Conservation (phyloP, 2,888 invertebrate genomes). For the Clusia tigrina region DNA sequence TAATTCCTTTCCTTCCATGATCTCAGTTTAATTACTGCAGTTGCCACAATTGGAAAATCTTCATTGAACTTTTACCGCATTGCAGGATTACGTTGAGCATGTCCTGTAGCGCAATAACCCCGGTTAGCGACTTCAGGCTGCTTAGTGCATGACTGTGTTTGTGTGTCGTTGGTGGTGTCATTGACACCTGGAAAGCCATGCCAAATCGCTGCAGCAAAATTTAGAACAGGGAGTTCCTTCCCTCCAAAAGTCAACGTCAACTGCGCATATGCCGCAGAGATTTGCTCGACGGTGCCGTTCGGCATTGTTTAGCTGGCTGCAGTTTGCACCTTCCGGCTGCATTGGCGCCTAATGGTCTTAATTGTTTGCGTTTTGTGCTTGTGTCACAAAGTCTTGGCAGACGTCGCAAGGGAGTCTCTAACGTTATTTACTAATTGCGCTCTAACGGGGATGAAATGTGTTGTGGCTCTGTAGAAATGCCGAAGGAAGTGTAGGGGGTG, state of each 20-base stretch:
- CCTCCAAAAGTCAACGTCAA: background rate
- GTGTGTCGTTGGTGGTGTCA: constrained; percentile 6
- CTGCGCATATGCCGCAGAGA: background rate
- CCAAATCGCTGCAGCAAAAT: background rate
- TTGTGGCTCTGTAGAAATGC: no score
- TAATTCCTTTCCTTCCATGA: no score
- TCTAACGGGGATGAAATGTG: background rate
- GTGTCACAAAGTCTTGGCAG: background rate
- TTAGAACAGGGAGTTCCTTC: background rate
- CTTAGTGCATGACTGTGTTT: constrained; percentile 21
- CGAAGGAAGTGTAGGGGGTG: no score
- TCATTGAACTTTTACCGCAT: no score
- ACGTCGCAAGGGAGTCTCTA: background rate
- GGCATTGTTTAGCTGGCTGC: background rate
- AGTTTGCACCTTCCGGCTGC: background rate
- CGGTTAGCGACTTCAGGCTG: constrained; percentile 14
- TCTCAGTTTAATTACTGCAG: no score
- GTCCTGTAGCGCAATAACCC: no score
- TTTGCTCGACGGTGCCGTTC: background rate
- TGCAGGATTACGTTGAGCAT: no score
- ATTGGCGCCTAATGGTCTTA: background rate
- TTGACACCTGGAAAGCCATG: background rate
- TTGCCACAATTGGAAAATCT: no score
- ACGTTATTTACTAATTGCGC: background rate
- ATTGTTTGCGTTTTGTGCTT: background rate